phyloP scores from a whole-genome alignment of 2,113 vertebrate species.

The Gnathonemus echidnorhynchus region DNA sequence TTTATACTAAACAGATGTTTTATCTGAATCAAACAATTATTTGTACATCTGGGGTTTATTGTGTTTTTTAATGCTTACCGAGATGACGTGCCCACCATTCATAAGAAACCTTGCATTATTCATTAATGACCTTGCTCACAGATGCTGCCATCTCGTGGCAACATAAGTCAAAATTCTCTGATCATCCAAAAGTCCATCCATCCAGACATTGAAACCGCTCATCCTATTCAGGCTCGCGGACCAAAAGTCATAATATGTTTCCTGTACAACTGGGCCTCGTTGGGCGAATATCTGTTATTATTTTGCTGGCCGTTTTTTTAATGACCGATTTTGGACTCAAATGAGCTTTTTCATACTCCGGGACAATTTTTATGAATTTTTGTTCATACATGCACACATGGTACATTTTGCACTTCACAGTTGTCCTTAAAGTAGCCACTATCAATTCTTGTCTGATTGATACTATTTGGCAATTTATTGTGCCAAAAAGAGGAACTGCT shows the following conservation, averaged over 20 bases:
- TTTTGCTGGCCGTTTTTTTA: neutral
- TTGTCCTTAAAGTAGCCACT: neutral
- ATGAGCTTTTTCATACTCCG: neutral
- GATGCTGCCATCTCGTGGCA: neutral
- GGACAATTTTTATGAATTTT: neutral
- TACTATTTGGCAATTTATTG: neutral
- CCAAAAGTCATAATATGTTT: neutral
- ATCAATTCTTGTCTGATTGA: neutral
- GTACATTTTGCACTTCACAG: neutral
- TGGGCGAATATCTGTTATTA: neutral
- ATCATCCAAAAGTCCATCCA: neutral
- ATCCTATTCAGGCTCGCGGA: too few relatives aligned
- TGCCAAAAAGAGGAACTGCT: neutral
- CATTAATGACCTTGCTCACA: neutral
- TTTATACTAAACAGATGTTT: neutral
- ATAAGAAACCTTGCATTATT: neutral
- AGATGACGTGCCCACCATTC: neutral
- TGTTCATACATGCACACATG: too few relatives aligned
- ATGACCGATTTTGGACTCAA: neutral
- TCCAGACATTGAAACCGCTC: neutral
- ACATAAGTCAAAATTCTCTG: neutral
- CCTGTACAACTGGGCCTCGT: neutral
- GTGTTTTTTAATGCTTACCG: neutral
- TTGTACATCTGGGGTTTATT: neutral
- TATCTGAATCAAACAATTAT: neutral